These are phyloP conservation scores for Ruditapes philippinarum DNA, from an alignment of 1,140 invertebrate genomes.

Conservation along the genomic window DNA sequence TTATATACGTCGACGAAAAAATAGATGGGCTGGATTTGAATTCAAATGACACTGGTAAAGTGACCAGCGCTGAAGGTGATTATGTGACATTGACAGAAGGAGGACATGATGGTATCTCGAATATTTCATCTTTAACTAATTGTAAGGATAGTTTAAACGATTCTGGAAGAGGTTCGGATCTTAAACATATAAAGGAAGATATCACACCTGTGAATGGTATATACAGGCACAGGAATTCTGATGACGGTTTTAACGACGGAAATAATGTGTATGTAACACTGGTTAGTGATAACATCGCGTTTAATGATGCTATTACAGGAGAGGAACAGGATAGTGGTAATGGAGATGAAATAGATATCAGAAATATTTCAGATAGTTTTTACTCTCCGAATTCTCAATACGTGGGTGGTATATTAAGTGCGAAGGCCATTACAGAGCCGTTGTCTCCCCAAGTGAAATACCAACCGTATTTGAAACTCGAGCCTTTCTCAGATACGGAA, in stretches of 20 bases:
- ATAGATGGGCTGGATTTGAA: not conserved
- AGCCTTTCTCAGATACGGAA: slow-evolving; percentile 10
- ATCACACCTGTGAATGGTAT: not conserved
- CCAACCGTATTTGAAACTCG: not conserved
- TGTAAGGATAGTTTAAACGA: not conserved
- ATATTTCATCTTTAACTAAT: not conserved
- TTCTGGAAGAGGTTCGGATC: not conserved
- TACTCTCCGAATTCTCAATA: not conserved
- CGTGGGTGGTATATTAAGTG: not conserved
- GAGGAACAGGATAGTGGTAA: not conserved
- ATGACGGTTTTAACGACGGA: not conserved
- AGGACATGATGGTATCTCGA: too few relatives aligned
- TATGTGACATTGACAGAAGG: not conserved
- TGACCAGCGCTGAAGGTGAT: not conserved
- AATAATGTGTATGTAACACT: not conserved
- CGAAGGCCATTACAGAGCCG: not conserved
- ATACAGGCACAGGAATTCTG: not conserved
- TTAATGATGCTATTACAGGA: not conserved
- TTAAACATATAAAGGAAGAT: not conserved
- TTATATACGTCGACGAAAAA: not conserved
- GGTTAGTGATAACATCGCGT: not conserved
- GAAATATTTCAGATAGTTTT: too few relatives aligned
- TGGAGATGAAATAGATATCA: too few relatives aligned
- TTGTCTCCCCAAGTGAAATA: not conserved
- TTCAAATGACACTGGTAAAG: not conserved